These are phyloP conservation scores for Enteromius thamalakanensis DNA, from an alignment of 2,797 vertebrate genomes.

Conservation along the genomic window DNA sequence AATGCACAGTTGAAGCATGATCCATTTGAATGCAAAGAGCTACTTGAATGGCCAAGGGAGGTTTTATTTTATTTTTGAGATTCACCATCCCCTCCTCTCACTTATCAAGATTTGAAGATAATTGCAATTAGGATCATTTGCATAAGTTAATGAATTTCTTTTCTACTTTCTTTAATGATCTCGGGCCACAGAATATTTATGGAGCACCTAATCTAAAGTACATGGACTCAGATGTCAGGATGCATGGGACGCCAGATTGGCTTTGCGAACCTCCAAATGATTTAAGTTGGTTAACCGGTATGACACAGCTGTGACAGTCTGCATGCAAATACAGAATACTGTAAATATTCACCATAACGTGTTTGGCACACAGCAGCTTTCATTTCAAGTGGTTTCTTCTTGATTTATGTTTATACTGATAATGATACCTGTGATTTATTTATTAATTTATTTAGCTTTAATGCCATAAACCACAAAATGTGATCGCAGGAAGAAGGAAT, in stretches of 20 bases:
- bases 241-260: neutral
- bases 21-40: slow-evolving; percentile 71
- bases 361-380: neutral
- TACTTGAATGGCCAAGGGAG: slow-evolving; percentile 68
- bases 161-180: slow-evolving; percentile 66
- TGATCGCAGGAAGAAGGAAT: neutral
- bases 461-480: neutral
- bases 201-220: slow-evolving; percentile 60
- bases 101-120: slow-evolving; percentile 78
- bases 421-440: neutral
- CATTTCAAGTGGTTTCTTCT: neutral
- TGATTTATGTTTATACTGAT: neutral
- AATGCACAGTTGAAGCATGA: slow-evolving; percentile 76
- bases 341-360: neutral
- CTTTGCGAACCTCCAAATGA: slow-evolving; percentile 4
- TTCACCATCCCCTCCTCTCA: slow-evolving; percentile 60
- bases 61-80: slow-evolving; percentile 60
- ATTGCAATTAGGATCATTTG: slow-evolving; percentile 79
- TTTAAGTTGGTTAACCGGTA: neutral
- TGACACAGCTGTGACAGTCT: neutral
- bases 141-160: slow-evolving; percentile 78
- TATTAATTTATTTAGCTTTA: neutral
- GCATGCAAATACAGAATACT: slow-evolving; percentile 11
- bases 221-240: slow-evolving; percentile 55
- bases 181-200: slow-evolving; percentile 69